Conservation (phyloP, 1,140 invertebrate genomes). For the Eubasilissa regina region DNA sequence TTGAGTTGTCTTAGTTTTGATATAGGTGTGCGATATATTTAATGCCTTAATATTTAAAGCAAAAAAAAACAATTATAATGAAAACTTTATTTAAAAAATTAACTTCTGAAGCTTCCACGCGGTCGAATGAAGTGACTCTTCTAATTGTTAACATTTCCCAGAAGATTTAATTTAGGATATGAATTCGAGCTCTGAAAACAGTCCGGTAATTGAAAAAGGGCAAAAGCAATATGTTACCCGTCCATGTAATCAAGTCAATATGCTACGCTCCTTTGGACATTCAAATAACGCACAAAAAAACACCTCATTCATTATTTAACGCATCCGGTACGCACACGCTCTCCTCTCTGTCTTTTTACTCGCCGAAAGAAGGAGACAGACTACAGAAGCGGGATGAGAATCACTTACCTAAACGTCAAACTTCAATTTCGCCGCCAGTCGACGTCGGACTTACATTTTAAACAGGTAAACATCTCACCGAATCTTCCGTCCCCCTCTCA, state of each 20-base stretch:
- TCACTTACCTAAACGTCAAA: slow-evolving; percentile 51
- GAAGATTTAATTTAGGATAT: neutral
- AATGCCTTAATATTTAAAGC: too few relatives aligned
- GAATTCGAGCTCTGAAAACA: slow-evolving; percentile 9
- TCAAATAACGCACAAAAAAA: slow-evolving; percentile 38
- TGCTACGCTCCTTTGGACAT: slow-evolving; percentile 24
- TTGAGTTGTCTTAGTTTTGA: too few relatives aligned
- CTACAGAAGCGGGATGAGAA: slow-evolving; percentile 36
- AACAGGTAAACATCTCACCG: slow-evolving; percentile 49
- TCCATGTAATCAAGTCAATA: slow-evolving; percentile 1
- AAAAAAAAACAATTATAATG: too few relatives aligned
- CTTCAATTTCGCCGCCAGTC: slow-evolving; percentile 49
- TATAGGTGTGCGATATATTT: too few relatives aligned
- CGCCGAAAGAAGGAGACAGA: slow-evolving; percentile 22
- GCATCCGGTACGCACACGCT: neutral
- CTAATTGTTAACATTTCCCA: too few relatives aligned
- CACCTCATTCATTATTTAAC: slow-evolving; percentile 26
- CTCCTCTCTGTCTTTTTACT: neutral
- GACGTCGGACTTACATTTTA: slow-evolving; percentile 48
- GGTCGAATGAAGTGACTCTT: too few relatives aligned
- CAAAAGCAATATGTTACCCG: slow-evolving; percentile 28
- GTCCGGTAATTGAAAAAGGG: slow-evolving; percentile 25
- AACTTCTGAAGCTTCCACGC: too few relatives aligned
- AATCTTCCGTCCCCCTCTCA: slow-evolving; percentile 15
- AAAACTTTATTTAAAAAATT: too few relatives aligned